A percentile compares a stretch with the other conserved stretches of the same genome.
These are phyloP conservation scores for Xiphias gladius DNA, from an alignment of 2,113 vertebrate genomes.

Conservation along the genomic window DNA sequence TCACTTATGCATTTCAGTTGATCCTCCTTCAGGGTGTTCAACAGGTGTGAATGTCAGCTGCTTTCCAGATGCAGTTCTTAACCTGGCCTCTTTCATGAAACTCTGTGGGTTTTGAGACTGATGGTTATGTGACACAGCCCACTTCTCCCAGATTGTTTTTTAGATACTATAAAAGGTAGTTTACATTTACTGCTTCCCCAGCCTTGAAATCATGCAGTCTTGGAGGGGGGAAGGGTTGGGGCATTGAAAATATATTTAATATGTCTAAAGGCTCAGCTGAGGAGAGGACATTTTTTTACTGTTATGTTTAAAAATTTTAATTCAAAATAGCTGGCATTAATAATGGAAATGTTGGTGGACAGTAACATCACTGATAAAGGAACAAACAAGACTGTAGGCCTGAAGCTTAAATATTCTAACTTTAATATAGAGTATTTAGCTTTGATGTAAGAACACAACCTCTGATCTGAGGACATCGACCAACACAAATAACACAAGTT, in stretches of 20 bases:
- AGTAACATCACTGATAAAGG: neutral
- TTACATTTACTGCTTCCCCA: slow-evolving; percentile 53
- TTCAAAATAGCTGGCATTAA: neutral
- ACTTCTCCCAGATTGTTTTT: slow-evolving; percentile 63
- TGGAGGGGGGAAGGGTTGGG: neutral
- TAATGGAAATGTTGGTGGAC: neutral
- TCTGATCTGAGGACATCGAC: neutral
- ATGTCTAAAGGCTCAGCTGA: slow-evolving; percentile 2
- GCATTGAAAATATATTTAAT: neutral
- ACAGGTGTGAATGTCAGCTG: slow-evolving; percentile 33
- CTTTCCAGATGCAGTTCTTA: slow-evolving; percentile 53
- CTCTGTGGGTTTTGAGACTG: slow-evolving; percentile 44
- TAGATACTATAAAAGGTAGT: slow-evolving; percentile 23
- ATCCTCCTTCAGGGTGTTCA: slow-evolving; percentile 19
- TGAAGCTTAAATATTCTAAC: neutral
- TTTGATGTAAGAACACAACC: neutral
- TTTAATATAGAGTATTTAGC: neutral
- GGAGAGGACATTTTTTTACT: neutral
- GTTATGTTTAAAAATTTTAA: neutral
- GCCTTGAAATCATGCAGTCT: slow-evolving; percentile 41
- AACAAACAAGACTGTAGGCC: neutral
- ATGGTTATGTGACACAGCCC: slow-evolving; percentile 52
- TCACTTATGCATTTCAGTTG: slow-evolving; percentile 4
- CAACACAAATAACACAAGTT: neutral
- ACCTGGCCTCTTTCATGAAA: slow-evolving; percentile 65